Evolutionary conservation across 1,140 invertebrate genomes (phyloP).

Genomic region (Neotoxoptera formosana): DNA sequence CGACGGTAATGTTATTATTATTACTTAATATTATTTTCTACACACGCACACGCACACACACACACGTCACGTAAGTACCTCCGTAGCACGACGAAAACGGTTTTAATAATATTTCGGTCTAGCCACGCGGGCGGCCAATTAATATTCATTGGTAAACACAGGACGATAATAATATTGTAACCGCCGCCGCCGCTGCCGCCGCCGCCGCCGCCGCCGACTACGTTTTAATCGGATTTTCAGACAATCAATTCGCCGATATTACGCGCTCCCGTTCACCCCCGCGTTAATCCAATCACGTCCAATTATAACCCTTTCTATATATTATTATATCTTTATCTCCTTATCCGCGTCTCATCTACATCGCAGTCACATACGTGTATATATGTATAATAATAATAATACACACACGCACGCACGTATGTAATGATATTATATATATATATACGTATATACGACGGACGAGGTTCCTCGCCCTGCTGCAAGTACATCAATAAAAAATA

Average conservation of each 20-base stretch:
- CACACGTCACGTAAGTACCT: neutral
- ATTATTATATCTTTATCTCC: neutral
- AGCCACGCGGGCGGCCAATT: slow-evolving; percentile 45
- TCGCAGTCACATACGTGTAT: neutral
- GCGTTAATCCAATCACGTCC: slow-evolving; percentile 26
- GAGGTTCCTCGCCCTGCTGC: neutral
- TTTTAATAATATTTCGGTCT: slow-evolving; percentile 12
- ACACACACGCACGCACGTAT: neutral
- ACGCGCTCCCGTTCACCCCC: slow-evolving; percentile 4
- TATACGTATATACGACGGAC: neutral
- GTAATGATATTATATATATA: neutral
- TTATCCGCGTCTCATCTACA: slow-evolving; percentile 7
- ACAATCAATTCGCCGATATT: slow-evolving; percentile 39
- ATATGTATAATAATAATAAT: neutral
- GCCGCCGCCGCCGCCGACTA: neutral
- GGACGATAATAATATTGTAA: slow-evolving; percentile 14
- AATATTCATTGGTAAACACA: slow-evolving; percentile 51
- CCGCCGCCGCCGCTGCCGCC: neutral
- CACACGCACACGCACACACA: too few relatives aligned
- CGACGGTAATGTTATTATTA: neutral
- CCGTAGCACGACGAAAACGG: neutral
- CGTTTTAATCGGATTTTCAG: slow-evolving; percentile 35
- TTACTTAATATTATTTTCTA: neutral
- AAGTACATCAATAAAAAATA: neutral
- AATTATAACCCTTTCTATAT: slow-evolving; percentile 23